These are phyloP conservation scores for Globodera rostochiensis DNA, from an alignment of 1,140 invertebrate species.

Conservation along the genomic window DNA sequence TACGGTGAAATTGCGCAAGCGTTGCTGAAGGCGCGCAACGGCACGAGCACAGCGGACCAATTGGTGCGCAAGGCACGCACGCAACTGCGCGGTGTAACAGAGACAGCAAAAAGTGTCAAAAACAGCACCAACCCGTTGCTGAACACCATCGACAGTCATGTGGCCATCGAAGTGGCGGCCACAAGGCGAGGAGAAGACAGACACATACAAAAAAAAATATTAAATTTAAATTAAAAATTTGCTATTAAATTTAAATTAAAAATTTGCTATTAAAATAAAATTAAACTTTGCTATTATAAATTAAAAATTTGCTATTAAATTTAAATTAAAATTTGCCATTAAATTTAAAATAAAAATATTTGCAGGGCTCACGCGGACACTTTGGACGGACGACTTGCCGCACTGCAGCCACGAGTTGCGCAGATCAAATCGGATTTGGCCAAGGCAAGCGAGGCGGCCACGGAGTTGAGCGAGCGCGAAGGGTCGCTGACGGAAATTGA, in stretches of 20 bases:
- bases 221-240: background rate
- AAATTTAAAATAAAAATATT: background rate
- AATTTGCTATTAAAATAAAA: no score
- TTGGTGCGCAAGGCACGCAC: background rate
- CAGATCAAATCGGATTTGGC: conserved; percentile 15
- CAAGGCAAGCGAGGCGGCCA: background rate
- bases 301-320: background rate
- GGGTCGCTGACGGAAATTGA: conserved; percentile 17
- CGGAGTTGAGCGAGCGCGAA: background rate
- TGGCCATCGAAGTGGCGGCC: background rate
- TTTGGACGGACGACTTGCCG: background rate
- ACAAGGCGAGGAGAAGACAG: background rate
- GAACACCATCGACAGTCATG: background rate
- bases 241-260: background rate
- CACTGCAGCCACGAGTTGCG: background rate
- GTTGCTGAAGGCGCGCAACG: conserved; percentile 36
- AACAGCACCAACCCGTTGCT: background rate
- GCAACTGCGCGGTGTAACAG: background rate
- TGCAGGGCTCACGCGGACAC: background rate
- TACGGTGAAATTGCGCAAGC: conserved; percentile 37
- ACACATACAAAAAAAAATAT: background rate
- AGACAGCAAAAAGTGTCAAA: conserved; percentile 1
- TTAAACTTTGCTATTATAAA: no score
- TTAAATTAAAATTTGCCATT: background rate
- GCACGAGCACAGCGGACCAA: conserved; percentile 8